phyloP scores from a whole-genome alignment of 2,113 vertebrate genomes.

The Capreolus pygargus region DNA sequence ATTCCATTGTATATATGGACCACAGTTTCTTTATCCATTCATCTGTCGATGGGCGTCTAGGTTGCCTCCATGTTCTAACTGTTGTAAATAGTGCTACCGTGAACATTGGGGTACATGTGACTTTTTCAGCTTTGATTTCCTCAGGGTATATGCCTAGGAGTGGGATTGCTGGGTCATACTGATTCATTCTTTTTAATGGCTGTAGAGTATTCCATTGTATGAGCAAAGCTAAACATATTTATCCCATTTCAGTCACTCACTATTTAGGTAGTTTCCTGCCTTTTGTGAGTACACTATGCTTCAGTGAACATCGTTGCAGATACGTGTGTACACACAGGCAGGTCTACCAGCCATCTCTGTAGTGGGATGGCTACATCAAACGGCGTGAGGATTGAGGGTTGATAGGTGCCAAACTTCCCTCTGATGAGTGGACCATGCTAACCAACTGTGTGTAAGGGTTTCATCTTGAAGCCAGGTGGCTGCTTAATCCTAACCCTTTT shows the following conservation, averaged over 20 bases:
- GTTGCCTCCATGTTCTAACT: neutral
- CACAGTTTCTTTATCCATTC: neutral
- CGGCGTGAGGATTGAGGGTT: neutral
- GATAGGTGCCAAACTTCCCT: neutral
- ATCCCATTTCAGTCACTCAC: neutral
- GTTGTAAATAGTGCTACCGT: neutral
- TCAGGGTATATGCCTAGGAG: neutral
- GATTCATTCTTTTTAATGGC: neutral
- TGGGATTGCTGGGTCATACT: neutral
- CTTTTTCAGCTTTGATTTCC: neutral
- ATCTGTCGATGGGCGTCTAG: neutral
- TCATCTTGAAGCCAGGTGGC: neutral
- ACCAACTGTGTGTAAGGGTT: neutral
- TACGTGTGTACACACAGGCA: neutral
- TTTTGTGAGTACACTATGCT: neutral
- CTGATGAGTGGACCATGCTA: neutral
- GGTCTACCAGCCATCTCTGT: neutral
- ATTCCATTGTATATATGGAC: neutral
- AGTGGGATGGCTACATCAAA: neutral
- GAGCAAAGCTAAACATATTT: neutral
- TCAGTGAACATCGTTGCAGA: neutral
- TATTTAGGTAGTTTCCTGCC: neutral
- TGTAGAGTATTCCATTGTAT: neutral
- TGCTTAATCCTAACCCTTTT: neutral
- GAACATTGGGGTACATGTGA: neutral